These are phyloP conservation scores for Varecia variegata DNA, from an alignment of 2,797 vertebrate genomes.

Conservation along the genomic window DNA sequence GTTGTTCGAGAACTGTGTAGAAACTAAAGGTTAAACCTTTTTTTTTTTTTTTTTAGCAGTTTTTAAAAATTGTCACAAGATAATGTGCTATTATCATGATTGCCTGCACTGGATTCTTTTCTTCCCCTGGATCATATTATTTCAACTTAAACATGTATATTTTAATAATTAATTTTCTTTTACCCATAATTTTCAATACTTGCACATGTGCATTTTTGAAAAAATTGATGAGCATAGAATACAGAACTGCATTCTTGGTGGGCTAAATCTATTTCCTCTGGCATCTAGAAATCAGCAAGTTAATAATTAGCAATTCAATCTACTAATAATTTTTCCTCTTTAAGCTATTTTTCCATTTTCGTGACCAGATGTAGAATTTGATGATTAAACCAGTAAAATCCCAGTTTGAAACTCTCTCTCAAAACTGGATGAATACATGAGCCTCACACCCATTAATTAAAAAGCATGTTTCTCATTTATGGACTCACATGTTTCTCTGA, in stretches of 20 bases:
- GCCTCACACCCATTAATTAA: not conserved
- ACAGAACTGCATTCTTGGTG: conserved; percentile 37
- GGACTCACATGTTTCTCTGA: not conserved
- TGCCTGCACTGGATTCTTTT: not conserved
- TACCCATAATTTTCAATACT: conserved; percentile 53
- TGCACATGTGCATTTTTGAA: conserved; percentile 35
- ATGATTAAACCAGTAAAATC: conserved; percentile 45
- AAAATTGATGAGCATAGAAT: not conserved
- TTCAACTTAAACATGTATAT: conserved; percentile 41
- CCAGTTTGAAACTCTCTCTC: conserved; percentile 29
- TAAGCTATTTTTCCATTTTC: conserved; percentile 36
- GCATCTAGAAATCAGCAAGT: conserved; percentile 48
- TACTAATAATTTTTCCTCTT: not conserved
- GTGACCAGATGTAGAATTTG: conserved; percentile 39
- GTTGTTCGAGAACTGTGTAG: not conserved
- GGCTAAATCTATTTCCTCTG: conserved; percentile 53
- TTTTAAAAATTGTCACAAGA: not conserved
- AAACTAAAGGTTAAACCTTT: not conserved
- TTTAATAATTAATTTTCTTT: conserved; percentile 50
- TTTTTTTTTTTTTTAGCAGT: not conserved
- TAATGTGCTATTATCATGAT: not conserved
- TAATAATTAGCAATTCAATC: conserved; percentile 56
- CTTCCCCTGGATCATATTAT: conserved; percentile 31
- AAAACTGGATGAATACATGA: not conserved
- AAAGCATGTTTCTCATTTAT: conserved; percentile 37